Conservation (phyloP, 2,797 vertebrate species). For the Botia almorhae region DNA sequence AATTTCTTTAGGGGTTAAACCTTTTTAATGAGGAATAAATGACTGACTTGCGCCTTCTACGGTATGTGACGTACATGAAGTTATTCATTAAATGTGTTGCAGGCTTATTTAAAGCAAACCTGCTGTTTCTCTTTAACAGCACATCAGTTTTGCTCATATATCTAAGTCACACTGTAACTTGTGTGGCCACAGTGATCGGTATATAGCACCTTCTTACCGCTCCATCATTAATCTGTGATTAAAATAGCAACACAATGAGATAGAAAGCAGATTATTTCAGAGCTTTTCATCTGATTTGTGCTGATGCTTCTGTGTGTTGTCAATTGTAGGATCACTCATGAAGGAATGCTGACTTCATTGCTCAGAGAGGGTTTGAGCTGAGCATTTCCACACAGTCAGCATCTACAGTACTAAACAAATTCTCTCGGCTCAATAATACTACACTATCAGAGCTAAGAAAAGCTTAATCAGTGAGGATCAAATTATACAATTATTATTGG, state of each 20-base stretch:
- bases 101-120: neutral
- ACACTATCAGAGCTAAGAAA: conserved; percentile 34
- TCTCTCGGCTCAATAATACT: conserved; percentile 36
- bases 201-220: conserved; percentile 29
- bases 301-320: conserved; percentile 36
- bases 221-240: conserved; percentile 55
- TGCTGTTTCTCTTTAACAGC: conserved; percentile 18
- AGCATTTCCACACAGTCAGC: conserved; percentile 34
- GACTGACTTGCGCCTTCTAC: neutral
- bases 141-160: neutral
- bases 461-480: conserved; percentile 24
- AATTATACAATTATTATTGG: conserved; percentile 35
- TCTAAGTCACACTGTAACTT: conserved; percentile 26
- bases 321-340: conserved; percentile 30
- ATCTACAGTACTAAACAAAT: conserved; percentile 16
- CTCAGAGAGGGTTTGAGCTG: conserved; percentile 22
- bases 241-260: conserved; percentile 63
- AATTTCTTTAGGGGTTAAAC: neutral
- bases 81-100: conserved; percentile 12
- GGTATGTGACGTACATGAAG: neutral
- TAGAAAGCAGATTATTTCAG: conserved; percentile 67
- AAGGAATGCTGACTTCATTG: conserved; percentile 43
- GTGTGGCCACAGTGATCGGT: conserved; percentile 14
- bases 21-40: conserved; percentile 12
- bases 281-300: conserved; percentile 59